Base-by-base conservation (phyloP, 2,797 vertebrate species). In the Bradypodion ventrale region DNA sequence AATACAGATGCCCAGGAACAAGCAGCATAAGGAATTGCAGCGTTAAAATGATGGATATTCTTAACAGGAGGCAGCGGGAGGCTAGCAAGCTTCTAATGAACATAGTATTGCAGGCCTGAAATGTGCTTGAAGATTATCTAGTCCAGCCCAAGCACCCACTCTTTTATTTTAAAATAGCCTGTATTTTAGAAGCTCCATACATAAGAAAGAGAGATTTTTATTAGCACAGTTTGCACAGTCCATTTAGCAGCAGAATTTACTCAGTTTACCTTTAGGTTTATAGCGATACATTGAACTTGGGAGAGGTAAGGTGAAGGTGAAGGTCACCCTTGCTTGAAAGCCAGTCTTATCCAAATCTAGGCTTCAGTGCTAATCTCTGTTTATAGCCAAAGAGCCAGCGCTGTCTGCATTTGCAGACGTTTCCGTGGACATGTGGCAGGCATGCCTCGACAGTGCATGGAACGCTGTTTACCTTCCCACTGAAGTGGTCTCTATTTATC, bases 1-100 rank as follows among this genome's bases (percentile, higher is more conserved):
- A 87, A 91, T 92, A 83, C 86, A 89, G 89, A 90, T 90, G 88
- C 59, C 59, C 74, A 72, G 77, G n/a, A 83, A 92, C 78, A 90
- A 91, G 82, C 46, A 80, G 0, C 56, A 19, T 85, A 90, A 90
- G 78, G 87, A 90, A 86, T 0, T 23, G 74, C 83, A 76, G 49
- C 78, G 88, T 92, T 88, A 87, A 92, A 90, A 87, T 89, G 87
- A 93, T 79, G 84, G 65, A 88, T 91, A 44, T 10, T 69, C 66
- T 0, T 3, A 40, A 88, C 80, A 83, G 76, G 23, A 75, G 83
- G 79, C 80, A 56, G 40, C 46, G 37, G 8, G 60, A 83, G 46
- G 82, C 84, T 59, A 19, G 1, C 80, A 52, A 73, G 81, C 66
- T 16, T 83, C 88, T 32, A 59, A 76, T 63, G 59, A 35, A 40